phyloP scores from a whole-genome alignment of 2,888 invertebrate genomes.

The Sminthurinus aureus region DNA sequence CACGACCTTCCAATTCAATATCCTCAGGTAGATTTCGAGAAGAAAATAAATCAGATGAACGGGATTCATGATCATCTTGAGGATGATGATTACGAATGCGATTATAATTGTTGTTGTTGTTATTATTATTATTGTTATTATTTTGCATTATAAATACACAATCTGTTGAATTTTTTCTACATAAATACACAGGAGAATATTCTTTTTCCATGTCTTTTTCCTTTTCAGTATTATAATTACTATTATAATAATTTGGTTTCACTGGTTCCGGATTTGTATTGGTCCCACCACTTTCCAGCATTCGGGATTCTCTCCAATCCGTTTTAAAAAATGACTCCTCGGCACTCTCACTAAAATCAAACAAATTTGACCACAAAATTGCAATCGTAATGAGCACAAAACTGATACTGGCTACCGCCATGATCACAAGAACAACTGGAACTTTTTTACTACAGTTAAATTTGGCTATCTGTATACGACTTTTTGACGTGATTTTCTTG shows the following conservation, averaged over 20 bases:
- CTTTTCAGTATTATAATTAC: not conserved
- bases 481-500: not conserved
- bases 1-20: not conserved
- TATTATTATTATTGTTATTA: too few relatives aligned
- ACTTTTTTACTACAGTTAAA: too few relatives aligned
- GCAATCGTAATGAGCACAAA: not conserved
- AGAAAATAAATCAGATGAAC: not conserved
- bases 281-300: too few relatives aligned
- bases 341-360: not conserved
- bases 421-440: not conserved
- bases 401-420: not conserved
- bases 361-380: not conserved
- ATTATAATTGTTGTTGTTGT: too few relatives aligned
- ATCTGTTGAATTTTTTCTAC: slow-evolving; percentile 38
- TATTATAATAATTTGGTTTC: too few relatives aligned
- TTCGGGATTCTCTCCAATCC: not conserved
- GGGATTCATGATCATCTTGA: not conserved
- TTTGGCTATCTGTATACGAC: not conserved
- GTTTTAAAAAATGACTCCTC: not conserved
- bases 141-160: slow-evolving; percentile 22
- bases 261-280: too few relatives aligned
- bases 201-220: not conserved
- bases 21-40: not conserved
- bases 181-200: slow-evolving; percentile 31
- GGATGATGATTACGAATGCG: too few relatives aligned